These are phyloP conservation scores for Mythimna albipuncta DNA, from an alignment of 2,888 invertebrate genomes.

Conservation along the genomic window DNA sequence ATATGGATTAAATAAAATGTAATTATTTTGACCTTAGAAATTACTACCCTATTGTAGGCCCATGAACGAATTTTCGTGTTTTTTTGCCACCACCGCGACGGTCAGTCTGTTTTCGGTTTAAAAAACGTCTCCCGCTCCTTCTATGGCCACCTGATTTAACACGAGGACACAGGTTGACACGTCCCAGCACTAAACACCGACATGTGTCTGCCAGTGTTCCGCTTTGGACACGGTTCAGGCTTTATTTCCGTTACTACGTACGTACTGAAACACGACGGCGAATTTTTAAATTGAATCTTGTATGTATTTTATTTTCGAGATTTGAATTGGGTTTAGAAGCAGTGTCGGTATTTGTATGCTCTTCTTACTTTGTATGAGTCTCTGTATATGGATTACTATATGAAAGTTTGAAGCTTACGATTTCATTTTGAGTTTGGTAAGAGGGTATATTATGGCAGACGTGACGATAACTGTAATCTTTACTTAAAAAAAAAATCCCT, in stretches of 20 bases:
- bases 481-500: no score
- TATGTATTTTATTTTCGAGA: slow-evolving; percentile 50
- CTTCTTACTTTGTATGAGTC: background rate
- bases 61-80: no score
- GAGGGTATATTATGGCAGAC: background rate
- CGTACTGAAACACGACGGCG: slow-evolving; percentile 65
- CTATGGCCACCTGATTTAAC: slow-evolving; percentile 50
- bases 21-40: no score
- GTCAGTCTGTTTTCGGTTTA: background rate
- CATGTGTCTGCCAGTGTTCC: slow-evolving; percentile 67
- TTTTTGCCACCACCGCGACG: background rate
- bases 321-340: slow-evolving; percentile 40
- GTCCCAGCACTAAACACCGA: slow-evolving; percentile 70
- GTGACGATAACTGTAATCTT: background rate
- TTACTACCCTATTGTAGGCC: no score
- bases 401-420: slow-evolving; percentile 6
- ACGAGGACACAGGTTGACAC: slow-evolving; percentile 60
- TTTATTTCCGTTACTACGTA: slow-evolving; percentile 73
- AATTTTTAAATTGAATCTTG: slow-evolving; percentile 68
- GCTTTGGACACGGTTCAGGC: slow-evolving; percentile 69
- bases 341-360: slow-evolving; percentile 4
- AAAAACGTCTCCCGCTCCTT: slow-evolving; percentile 17
- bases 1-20: no score
- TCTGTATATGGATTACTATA: background rate
- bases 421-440: background rate